These are phyloP conservation scores for Drymonia ruficornis DNA, from an alignment of 2,888 invertebrate genomes.

Conservation along the genomic window DNA sequence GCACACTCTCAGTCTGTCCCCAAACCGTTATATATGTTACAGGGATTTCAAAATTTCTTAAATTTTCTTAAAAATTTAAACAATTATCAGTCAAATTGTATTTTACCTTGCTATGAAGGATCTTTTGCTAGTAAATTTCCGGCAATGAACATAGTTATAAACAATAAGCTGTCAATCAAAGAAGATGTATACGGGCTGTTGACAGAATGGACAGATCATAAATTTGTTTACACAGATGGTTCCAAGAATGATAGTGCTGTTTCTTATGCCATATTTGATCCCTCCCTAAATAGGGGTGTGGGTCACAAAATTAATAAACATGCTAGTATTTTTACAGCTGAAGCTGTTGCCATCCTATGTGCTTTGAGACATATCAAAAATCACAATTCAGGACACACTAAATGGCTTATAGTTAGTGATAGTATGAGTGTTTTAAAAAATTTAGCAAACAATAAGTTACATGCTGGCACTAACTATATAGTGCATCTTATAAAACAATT, in stretches of 20 bases:
- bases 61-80: not conserved
- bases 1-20: too few relatives aligned
- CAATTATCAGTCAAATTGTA: not conserved
- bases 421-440: slow-evolving; percentile 14
- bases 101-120: not conserved
- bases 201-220: slow-evolving; percentile 6
- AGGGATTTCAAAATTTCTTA: not conserved
- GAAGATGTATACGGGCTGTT: slow-evolving; percentile 9
- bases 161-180: slow-evolving; percentile 6
- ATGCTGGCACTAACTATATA: slow-evolving; percentile 10
- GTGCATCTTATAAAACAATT: slow-evolving; percentile 1
- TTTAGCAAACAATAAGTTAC: slow-evolving; percentile 9
- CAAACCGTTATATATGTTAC: not conserved
- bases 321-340: slow-evolving; percentile 13
- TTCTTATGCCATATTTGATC: slow-evolving; percentile 13
- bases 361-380: not conserved
- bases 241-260: slow-evolving; percentile 10
- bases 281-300: slow-evolving; percentile 5
- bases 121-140: not conserved
- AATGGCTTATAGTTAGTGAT: slow-evolving; percentile 16
- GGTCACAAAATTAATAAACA: not conserved
- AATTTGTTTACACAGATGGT: slow-evolving; percentile 14
- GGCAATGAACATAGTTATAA: slow-evolving; percentile 6
- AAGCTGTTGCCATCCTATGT: slow-evolving; percentile 6
- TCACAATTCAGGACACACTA: not conserved